Evolutionary conservation across 1,140 invertebrate species (phyloP).

Genomic region (Lerema accius): DNA sequence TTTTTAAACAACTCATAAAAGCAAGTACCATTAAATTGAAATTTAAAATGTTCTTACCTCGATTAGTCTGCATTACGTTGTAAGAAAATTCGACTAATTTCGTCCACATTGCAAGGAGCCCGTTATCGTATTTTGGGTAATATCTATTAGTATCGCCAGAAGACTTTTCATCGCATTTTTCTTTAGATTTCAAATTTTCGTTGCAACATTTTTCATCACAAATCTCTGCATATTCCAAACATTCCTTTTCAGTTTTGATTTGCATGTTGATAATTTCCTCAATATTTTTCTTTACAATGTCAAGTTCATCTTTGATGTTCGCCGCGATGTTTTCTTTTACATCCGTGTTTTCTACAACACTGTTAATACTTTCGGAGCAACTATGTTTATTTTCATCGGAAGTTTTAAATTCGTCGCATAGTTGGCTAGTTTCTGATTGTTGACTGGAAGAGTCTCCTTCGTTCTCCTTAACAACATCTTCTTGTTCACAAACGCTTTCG

Average conservation of each 20-base stretch:
- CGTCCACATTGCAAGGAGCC: slow-evolving; percentile 55
- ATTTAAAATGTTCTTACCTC: slow-evolving; percentile 46
- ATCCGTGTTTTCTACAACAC: slow-evolving; percentile 45
- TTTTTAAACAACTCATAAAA: background rate
- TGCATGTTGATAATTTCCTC: slow-evolving; percentile 58
- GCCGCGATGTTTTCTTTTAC: slow-evolving; percentile 38
- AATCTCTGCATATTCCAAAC: slow-evolving; percentile 51
- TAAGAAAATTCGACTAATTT: slow-evolving; percentile 67
- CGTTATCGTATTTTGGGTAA: slow-evolving; percentile 40
- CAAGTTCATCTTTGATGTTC: slow-evolving; percentile 46
- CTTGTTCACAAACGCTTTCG: slow-evolving; percentile 55
- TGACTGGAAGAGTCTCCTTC: slow-evolving; percentile 44
- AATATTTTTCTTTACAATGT: slow-evolving; percentile 45
- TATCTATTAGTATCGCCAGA: slow-evolving; percentile 24
- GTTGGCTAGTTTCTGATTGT: slow-evolving; percentile 41
- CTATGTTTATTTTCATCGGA: slow-evolving; percentile 39
- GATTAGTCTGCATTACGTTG: slow-evolving; percentile 60
- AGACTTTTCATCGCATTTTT: too few relatives aligned
- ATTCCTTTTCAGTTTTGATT: slow-evolving; percentile 53
- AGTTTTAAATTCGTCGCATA: slow-evolving; percentile 47
- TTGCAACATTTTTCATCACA: slow-evolving; percentile 37
- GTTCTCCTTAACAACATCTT: slow-evolving; percentile 44
- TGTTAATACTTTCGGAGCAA: slow-evolving; percentile 42
- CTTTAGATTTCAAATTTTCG: slow-evolving; percentile 33
- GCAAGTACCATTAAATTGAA: background rate